These are phyloP conservation scores for Heteromormyrus szaboi DNA, from an alignment of 2,797 vertebrate species.

Conservation along the genomic window DNA sequence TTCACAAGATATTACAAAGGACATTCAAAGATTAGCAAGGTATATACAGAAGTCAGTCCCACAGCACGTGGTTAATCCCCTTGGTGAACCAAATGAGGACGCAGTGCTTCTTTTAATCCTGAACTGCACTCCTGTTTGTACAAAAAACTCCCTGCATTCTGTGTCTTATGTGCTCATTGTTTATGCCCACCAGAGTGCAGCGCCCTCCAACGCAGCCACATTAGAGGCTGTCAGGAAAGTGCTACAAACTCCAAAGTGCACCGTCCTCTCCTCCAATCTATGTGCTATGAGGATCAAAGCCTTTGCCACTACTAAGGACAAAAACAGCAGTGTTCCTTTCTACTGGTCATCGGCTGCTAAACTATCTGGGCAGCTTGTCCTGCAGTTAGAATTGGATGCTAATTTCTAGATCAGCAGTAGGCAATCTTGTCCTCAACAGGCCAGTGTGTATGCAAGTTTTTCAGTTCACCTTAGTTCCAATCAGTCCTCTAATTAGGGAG, in stretches of 20 bases:
- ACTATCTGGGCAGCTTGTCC: not conserved
- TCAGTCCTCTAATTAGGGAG: not conserved
- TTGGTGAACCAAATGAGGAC: not conserved
- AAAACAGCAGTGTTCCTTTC: slow-evolving; percentile 57
- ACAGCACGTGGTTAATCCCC: not conserved
- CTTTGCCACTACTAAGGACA: slow-evolving; percentile 64
- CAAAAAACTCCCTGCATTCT: slow-evolving; percentile 33
- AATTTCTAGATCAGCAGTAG: not conserved
- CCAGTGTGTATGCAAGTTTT: not conserved
- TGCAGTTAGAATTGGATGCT: not conserved
- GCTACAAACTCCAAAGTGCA: slow-evolving; percentile 64
- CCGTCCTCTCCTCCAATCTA: slow-evolving; percentile 71
- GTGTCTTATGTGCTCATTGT: slow-evolving; percentile 66
- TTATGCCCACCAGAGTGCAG: slow-evolving; percentile 68
- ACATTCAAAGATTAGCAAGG: no score
- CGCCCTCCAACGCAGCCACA: slow-evolving; percentile 70
- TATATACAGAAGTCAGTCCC: not conserved
- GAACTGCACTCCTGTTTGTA: not conserved
- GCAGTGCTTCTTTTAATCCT: not conserved
- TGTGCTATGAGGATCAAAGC: slow-evolving; percentile 77
- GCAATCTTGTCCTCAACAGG: not conserved
- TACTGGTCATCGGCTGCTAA: not conserved
- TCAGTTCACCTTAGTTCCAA: not conserved
- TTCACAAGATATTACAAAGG: no score
- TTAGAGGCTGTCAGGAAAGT: slow-evolving; percentile 58